Conservation (phyloP, 2,113 vertebrate genomes). For the Elanoides forficatus region DNA sequence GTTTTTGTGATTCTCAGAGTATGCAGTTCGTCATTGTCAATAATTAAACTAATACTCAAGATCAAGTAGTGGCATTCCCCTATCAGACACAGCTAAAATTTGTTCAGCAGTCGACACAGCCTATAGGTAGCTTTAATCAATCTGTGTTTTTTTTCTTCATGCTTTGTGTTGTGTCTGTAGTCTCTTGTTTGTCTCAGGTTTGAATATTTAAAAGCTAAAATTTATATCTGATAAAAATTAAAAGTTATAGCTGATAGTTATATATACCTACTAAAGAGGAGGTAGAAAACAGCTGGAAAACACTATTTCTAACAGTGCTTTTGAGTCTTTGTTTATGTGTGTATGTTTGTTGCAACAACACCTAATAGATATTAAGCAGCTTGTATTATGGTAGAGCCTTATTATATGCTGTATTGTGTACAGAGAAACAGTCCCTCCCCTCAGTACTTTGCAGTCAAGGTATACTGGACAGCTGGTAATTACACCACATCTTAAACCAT, state of each 20-base stretch:
- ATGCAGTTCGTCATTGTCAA: not conserved
- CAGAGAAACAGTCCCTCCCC: not conserved
- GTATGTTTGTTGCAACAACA: not conserved
- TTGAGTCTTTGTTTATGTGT: not conserved
- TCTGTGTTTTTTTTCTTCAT: not conserved
- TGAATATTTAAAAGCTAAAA: not conserved
- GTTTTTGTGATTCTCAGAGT: not conserved
- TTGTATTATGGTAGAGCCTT: not conserved
- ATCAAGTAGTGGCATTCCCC: not conserved
- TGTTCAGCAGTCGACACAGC: not conserved
- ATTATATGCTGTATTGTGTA: not conserved
- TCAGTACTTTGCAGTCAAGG: not conserved
- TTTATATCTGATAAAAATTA: not conserved
- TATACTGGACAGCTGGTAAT: not conserved
- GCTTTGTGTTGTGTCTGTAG: not conserved
- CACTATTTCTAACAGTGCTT: not conserved
- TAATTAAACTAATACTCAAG: not conserved
- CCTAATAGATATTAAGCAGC: not conserved
- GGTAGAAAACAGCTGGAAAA: not conserved
- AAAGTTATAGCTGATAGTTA: not conserved
- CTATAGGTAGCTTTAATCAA: not conserved
- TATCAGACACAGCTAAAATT: not conserved
- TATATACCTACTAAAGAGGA: not conserved
- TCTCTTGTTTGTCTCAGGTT: not conserved
- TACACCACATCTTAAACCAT: not conserved